Conservation (phyloP, 2,797 vertebrate species). For the Falco berigora region DNA sequence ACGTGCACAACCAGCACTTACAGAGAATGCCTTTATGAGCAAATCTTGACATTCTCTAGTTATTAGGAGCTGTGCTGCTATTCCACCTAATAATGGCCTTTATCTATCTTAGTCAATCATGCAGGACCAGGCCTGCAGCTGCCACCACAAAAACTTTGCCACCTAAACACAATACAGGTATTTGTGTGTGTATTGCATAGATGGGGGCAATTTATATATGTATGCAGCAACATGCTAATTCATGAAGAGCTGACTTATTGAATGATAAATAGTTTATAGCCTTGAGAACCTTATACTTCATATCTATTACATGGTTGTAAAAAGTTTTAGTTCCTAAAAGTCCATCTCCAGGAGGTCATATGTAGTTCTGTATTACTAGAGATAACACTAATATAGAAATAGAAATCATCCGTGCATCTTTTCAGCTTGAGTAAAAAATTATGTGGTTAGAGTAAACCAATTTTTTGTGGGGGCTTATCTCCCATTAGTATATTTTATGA, state of each 20-base stretch:
- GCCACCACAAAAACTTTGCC: not conserved
- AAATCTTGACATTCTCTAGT: not conserved
- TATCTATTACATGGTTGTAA: not conserved
- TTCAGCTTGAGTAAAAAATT: not conserved
- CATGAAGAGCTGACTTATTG: not conserved
- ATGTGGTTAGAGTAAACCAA: not conserved
- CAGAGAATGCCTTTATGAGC: not conserved
- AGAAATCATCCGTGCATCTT: not conserved
- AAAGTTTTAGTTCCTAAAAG: not conserved
- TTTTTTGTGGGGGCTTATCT: not conserved
- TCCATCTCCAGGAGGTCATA: not conserved
- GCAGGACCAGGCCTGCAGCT: not conserved
- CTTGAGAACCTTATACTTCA: not conserved
- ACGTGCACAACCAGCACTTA: rapidly evolving
- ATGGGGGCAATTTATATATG: not conserved
- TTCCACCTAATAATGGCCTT: not conserved
- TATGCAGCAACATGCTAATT: not conserved
- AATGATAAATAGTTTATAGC: not conserved
- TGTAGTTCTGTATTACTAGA: not conserved
- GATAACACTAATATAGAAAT: not conserved
- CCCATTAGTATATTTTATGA: not conserved
- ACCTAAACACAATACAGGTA: not conserved
- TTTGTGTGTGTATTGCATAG: not conserved
- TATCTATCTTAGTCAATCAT: not conserved
- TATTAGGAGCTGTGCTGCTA: not conserved